Evolutionary conservation across 1,140 invertebrate genomes (phyloP).

Genomic region (Drosophila truncata): DNA sequence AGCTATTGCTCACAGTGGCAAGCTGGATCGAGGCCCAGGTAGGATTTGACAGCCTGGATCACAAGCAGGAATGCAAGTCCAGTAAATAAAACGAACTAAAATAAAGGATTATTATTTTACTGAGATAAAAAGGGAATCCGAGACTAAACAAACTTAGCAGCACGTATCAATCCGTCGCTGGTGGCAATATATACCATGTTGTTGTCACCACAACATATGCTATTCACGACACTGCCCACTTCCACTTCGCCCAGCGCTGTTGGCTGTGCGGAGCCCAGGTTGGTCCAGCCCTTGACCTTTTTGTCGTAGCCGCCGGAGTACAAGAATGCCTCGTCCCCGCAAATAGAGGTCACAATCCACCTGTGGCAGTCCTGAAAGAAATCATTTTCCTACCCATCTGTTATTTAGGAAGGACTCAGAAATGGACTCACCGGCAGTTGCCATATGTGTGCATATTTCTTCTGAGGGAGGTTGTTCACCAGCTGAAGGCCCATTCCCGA

Average conservation of each 20-base stretch:
- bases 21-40: conserved; percentile 93
- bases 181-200: conserved; percentile 71
- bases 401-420: background rate
- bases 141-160: conserved; percentile 66
- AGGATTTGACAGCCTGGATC: conserved; percentile 86
- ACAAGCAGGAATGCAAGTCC: conserved; percentile 36
- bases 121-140: background rate
- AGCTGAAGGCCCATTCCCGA: conserved; percentile 77
- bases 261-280: conserved; percentile 55
- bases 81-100: conserved; percentile 16
- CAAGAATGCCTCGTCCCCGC: conserved; percentile 62
- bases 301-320: conserved; percentile 82
- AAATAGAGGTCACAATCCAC: conserved; percentile 78
- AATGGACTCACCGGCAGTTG: conserved; percentile 52
- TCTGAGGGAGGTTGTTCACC: conserved; percentile 60
- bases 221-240: conserved; percentile 72
- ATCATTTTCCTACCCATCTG: too few species aligned
- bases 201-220: conserved; percentile 65
- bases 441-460: conserved; percentile 66
- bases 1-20: conserved; percentile 91
- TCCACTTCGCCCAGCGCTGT: conserved; percentile 66
- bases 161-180: conserved; percentile 68
- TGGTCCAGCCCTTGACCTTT: conserved; percentile 78
- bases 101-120: conserved; percentile 5
- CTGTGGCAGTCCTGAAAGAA: conserved; percentile 72